Evolutionary conservation across 1,140 invertebrate species (phyloP), one percentile per base, ranked within the genome.

Genomic region (Drosophila novamexicana): DNA sequence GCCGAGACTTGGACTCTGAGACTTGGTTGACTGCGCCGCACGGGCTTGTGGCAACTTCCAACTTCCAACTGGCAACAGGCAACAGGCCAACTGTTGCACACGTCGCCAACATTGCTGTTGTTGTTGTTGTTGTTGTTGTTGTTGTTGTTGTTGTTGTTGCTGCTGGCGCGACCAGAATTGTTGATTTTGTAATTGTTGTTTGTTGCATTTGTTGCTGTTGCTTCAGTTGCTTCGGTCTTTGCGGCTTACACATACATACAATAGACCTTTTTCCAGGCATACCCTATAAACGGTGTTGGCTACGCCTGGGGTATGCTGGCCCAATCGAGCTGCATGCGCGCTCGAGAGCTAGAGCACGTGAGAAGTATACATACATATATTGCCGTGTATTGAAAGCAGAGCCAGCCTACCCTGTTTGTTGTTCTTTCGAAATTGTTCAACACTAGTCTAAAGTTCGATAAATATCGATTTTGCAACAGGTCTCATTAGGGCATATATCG

Each of bases 161-260:
- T 44, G n/a, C n/a, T 52, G 70, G 72, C 72, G 81, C 61, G 80
- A 83, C 81, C 81, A 83, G 80, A 83, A 83, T 83, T 71, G 81
- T 68, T 83, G 76, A 83, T 83, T 78, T 82, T 79, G 80, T 83
- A 83, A 83, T 83, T 83, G 81, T 83, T 79, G 81, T 57, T 81
- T 71, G 75, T 72, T 81, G 75, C 71, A 32, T 58, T 73, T 61
- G 70, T 65, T 72, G 58, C 36, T 66, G 76, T 72, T 77, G 75
- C 59, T 57, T 22, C 12, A 18, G 50, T 39, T 39, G 40, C 42
- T 50, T 39, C 73, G 71, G 54, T 65, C 39, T 40, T 7, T 7
- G 70, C 53, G 71, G 75, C 74, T 74, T 77, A 58, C 73, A 58
- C 73, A 58, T 66, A 44, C 34, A 16, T 39, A 1, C 7, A 37